A percentile compares a stretch with the other conserved stretches of the same genome.
Evolutionary conservation across 2,113 vertebrate species (phyloP).

Genomic region (Anser cygnoides): DNA sequence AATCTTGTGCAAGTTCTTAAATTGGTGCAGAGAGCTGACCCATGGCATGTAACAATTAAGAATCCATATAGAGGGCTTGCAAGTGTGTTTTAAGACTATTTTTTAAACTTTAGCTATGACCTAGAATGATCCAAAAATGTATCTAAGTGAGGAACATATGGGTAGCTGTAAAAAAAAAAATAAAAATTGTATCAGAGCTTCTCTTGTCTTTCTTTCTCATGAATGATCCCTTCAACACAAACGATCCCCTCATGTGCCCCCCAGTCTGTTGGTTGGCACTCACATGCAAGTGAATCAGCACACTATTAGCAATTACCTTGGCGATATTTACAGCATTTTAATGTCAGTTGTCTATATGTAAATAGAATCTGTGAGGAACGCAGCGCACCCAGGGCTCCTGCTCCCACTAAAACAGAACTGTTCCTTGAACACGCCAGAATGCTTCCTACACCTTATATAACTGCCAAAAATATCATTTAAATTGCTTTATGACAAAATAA

Average conservation of each 20-base stretch:
- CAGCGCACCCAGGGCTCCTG: neutral
- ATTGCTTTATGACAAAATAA: conserved; percentile 64
- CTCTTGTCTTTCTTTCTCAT: conserved; percentile 1
- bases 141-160: conserved; percentile 57
- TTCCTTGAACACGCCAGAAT: neutral
- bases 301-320: conserved; percentile 50
- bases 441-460: conserved; percentile 38
- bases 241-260: conserved; percentile 22
- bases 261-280: conserved; percentile 46
- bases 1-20: neutral
- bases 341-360: conserved; percentile 55
- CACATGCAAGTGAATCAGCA: neutral
- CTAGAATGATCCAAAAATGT: conserved; percentile 61
- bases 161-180: conserved; percentile 34
- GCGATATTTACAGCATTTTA: conserved; percentile 63
- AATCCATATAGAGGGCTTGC: neutral
- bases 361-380: conserved; percentile 47
- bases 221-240: conserved; percentile 38
- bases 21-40: neutral
- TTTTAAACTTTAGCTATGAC: conserved; percentile 64
- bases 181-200: conserved; percentile 39
- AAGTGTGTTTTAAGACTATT: conserved; percentile 62
- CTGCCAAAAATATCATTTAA: conserved; percentile 50
- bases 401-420: conserved; percentile 8
- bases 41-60: neutral